Base-by-base conservation (phyloP, 2,113 vertebrate genomes). In the Podarcis muralis region DNA sequence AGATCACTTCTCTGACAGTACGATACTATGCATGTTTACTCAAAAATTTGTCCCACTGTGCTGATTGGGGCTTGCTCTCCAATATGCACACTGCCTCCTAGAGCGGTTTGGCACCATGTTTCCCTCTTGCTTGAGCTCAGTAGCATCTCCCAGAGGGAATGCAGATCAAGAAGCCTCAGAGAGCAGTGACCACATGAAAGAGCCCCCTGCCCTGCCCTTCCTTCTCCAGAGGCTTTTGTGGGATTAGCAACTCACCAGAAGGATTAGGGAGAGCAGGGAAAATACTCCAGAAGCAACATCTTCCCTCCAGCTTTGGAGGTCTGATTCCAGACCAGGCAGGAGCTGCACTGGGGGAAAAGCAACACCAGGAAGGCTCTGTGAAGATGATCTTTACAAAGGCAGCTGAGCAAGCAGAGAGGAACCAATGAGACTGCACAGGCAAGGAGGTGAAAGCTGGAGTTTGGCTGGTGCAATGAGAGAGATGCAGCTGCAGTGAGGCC, bases 41-140 rank as follows among this genome's bases (percentile, higher is more conserved):
- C 13, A 62, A 62, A 20, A 20, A 5, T 4, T 62, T 18, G 18
- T 15, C 15, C 59, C 59, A 53, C 48, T 62, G 59, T 62, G 59
- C 18, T 62, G 15, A 62, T 20, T 62, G 59, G 48, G 59, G 59
- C 59, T 62, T 62, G 15, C 18, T 62, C 59, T 62, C 59, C 13
- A 20, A 20, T 71, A 35, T 16, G n/a, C 30, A 15, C 71, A 32
- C 71, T 35, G 69, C 71, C 71, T 74, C 32, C 12, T 35, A n/a
- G 71, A 32, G 71, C 7, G 18, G 32, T 1, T 37, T 30, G 48
- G 2, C 53, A 1, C 11, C 6, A 23, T 0, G n/a, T 65, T 7
- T 23, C 15, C 30, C n/a, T 25, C 40, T 53, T 27, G 16, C 30
- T 0, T 0, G 27, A 2, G 32, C 27, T 13, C 74, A 77, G 37